Base-by-base conservation (phyloP, 1,140 invertebrate species). In the Drosophila ironensis region DNA sequence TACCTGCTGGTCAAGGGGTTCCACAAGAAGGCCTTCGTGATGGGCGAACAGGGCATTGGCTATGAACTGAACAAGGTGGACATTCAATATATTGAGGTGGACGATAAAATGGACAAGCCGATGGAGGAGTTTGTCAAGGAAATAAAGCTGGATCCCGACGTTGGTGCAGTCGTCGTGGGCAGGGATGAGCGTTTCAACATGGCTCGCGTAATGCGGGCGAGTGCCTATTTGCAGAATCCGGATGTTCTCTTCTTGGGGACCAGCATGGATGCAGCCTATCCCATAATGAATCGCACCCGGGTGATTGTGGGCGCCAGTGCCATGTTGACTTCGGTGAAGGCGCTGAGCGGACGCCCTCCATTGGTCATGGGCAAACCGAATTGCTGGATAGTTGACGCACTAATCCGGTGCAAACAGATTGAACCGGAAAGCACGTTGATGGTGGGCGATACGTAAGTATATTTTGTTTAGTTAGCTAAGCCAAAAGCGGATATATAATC, bases 281-380 rank as follows among this genome's bases (percentile, higher is more conserved):
- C 75, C 7, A 35, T 87, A 2, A 57, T 25, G 4, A 28, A 63
- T 0, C 42, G 57, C 8, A 37, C 5, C 0, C 66, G 71, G 2
- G 17, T 86, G 0, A 27, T 80, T 12, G 30, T 74, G 1, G 70
- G 71, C 0, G 71, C 81, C 1, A 81, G 47, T 3, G 71, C 80
- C 19, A 61, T 72, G 42, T 17, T 86, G 25, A 57, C 74, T 0
- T 54, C 81, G 0, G 9, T 86, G 2, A 75, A 61, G 20, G 28
- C 61, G 0, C 19, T 68, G 0, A 64, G 50, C 3, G 44, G 45
- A 19, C 51, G 80, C 2, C 48, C 17, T 9, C 80, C 80, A 0
- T 24, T 87, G 2, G 63, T 86, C 12, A 0, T 86, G 25, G 81
- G 81, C 0, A 86, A 86, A 20, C 80, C 80, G 1, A 86, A 86